A percentile compares a stretch with the other conserved stretches of the same genome.
phyloP scores from a whole-genome alignment of 2,888 invertebrate genomes.

The Chaetoderma sp. region DNA sequence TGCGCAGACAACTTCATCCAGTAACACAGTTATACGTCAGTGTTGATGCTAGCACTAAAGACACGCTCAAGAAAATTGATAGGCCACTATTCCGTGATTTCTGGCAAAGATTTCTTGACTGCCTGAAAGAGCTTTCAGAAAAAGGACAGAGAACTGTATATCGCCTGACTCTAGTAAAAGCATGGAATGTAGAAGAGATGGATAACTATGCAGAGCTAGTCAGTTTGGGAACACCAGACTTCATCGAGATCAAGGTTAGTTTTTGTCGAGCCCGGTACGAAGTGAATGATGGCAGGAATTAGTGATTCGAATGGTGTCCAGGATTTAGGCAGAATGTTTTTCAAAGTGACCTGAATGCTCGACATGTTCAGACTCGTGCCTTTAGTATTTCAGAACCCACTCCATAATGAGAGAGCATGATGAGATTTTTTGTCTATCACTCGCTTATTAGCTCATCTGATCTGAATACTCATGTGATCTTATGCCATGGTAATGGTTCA shows the following conservation, averaged over 20 bases:
- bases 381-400: no score
- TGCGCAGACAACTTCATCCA: conserved; percentile 68
- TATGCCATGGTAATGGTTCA: no score
- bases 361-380: no score
- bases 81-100: conserved; percentile 74
- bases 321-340: no score
- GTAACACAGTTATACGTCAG: conserved; percentile 75
- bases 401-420: no score
- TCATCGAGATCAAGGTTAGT: conserved; percentile 74
- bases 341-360: no score
- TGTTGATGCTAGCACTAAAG: conserved; percentile 74
- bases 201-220: conserved; percentile 73
- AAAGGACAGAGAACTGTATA: conserved; percentile 75
- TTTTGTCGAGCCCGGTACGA: no score
- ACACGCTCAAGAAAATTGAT: conserved; percentile 74
- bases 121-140: conserved; percentile 71
- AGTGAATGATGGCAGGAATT: no score
- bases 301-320: no score
- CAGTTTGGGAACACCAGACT: conserved; percentile 73
- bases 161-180: conserved; percentile 74
- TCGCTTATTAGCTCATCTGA: no score
- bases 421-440: no score
- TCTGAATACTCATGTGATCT: no score
- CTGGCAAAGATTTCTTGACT: conserved; percentile 74
- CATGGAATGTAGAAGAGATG: conserved; percentile 74